Evolutionary conservation across 2,113 vertebrate genomes (phyloP).

Genomic region (Narcine bancroftii): DNA sequence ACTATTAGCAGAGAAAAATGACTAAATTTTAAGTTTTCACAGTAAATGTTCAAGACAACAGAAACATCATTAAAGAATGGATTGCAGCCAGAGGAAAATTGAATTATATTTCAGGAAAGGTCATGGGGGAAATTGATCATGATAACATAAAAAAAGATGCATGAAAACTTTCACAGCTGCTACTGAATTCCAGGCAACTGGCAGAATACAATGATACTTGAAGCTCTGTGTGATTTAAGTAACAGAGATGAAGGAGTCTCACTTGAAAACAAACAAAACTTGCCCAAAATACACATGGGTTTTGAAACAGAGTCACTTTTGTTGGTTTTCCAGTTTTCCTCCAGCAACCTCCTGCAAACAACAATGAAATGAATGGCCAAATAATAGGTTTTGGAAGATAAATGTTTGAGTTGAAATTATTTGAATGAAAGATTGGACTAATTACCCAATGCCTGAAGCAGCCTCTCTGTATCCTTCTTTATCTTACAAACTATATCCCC

Average conservation of each 20-base stretch:
- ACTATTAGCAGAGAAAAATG: not conserved
- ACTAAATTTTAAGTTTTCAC: not conserved
- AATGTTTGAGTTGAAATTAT: not conserved
- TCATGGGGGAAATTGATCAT: too few species aligned
- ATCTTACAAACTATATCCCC: not conserved
- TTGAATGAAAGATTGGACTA: not conserved
- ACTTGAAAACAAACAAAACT: not conserved
- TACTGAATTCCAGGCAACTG: not conserved
- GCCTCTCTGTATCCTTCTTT: not conserved
- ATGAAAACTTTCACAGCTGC: not conserved
- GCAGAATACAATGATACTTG: not conserved
- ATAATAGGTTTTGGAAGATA: not conserved
- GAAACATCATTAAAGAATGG: not conserved
- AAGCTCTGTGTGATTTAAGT: not conserved
- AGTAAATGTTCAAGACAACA: not conserved
- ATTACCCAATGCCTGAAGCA: not conserved
- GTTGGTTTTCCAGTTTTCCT: not conserved
- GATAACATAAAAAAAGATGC: not conserved
- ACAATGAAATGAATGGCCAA: not conserved
- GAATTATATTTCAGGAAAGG: too few species aligned
- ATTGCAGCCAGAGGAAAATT: too few species aligned
- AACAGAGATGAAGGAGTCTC: not conserved
- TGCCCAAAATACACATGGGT: not conserved
- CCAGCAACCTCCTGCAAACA: not conserved
- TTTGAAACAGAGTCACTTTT: not conserved